Percentiles rank a stretch among this genome's conserved stretches.
Evolutionary conservation across 2,888 invertebrate genomes (phyloP).

Genomic region (Notodonta dromedarius): DNA sequence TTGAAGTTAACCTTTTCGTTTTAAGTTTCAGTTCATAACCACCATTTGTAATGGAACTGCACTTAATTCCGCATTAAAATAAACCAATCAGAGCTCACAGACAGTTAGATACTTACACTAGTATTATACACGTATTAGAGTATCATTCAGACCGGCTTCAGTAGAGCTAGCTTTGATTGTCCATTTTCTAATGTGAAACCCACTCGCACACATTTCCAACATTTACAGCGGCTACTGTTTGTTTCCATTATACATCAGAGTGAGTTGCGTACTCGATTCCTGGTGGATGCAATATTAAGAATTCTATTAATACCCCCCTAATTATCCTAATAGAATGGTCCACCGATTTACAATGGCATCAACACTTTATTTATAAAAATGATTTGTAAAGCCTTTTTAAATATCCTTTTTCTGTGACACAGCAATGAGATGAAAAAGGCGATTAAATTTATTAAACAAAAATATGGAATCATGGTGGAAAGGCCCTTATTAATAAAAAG

Average conservation of each 20-base stretch:
- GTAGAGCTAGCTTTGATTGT: conserved; percentile 1
- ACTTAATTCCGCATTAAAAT: neutral
- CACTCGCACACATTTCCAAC: neutral
- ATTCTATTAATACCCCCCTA: no score
- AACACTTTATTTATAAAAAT: neutral
- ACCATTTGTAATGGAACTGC: no score
- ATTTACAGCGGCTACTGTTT: neutral
- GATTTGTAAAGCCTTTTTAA: no score
- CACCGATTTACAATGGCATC: neutral
- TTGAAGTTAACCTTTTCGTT: no score
- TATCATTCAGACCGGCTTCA: neutral
- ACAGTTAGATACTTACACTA: neutral
- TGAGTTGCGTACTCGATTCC: no score
- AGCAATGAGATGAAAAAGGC: no score
- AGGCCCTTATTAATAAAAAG: conserved; percentile 1
- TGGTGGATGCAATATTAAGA: no score
- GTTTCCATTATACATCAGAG: no score
- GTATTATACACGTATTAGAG: neutral
- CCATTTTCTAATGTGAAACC: conserved; percentile 1
- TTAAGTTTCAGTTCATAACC: no score
- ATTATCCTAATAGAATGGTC: neutral
- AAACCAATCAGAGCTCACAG: neutral
- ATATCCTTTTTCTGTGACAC: no score
- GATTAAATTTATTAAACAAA: no score
- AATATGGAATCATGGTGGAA: neutral